Conservation (phyloP, 2,113 vertebrate species). For the Bambusicola thoracicus region DNA sequence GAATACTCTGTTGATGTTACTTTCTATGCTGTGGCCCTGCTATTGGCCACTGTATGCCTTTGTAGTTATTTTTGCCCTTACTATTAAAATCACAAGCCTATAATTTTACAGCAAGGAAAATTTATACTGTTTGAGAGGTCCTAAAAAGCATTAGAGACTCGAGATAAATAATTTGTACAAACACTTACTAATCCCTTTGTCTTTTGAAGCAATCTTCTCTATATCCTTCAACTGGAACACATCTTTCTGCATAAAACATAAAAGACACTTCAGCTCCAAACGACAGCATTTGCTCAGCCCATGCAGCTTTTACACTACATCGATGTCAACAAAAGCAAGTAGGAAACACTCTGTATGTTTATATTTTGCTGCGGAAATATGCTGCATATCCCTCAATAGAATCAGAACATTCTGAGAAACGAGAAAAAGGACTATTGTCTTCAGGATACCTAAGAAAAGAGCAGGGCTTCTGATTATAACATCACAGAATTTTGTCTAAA, state of each 20-base stretch:
- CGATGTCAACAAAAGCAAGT: not conserved
- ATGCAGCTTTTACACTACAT: not conserved
- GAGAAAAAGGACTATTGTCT: not conserved
- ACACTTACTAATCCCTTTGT: conserved; percentile 97
- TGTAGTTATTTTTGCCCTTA: not conserved
- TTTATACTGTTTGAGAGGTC: not conserved
- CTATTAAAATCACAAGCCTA: not conserved
- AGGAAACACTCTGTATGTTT: not conserved
- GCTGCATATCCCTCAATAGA: not conserved
- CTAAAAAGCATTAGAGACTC: not conserved
- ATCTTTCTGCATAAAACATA: conserved; percentile 87
- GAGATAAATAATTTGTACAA: not conserved
- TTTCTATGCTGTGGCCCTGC: not conserved
- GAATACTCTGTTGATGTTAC: not conserved
- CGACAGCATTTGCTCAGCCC: not conserved
- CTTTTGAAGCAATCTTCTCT: conserved; percentile 97
- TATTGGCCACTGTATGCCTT: not conserved
- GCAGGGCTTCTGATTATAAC: not conserved
- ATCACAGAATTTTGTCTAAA: not conserved
- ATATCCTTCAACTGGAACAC: conserved; percentile 98
- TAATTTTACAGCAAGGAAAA: not conserved
- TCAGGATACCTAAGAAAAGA: not conserved
- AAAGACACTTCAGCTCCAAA: conserved; percentile 11
- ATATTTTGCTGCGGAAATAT: not conserved
- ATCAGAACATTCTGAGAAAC: not conserved